Percentiles rank a stretch among this genome's conserved stretches.
Conservation (phyloP, 92 coral and sea anemone species). For the Palythoa caribaeorum region DNA sequence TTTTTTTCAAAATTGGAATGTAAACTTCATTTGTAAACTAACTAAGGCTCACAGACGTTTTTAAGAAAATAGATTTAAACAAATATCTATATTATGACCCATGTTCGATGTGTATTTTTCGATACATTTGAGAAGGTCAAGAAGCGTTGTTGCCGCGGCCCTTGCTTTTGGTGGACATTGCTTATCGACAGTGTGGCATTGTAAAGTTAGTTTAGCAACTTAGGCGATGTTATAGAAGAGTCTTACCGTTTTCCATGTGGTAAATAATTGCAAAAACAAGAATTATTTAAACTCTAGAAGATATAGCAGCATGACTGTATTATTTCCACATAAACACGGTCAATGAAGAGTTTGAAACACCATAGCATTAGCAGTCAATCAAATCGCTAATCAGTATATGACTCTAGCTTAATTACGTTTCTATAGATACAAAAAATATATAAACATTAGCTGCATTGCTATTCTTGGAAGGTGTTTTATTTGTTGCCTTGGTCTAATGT, state of each 20-base stretch:
- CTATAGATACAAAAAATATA: not conserved
- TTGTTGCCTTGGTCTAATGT: not conserved
- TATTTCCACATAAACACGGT: not conserved
- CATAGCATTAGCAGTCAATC: not conserved
- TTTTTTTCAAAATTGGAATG: too few relatives aligned
- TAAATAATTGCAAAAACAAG: not conserved
- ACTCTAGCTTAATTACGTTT: not conserved
- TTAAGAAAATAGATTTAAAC: not conserved
- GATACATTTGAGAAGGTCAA: not conserved
- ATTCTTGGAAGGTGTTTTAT: not conserved
- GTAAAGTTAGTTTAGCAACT: not conserved
- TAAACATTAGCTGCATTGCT: not conserved
- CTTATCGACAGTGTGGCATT: not conserved
- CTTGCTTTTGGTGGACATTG: not conserved
- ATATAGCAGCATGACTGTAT: not conserved
- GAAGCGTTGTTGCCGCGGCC: constrained; percentile 5
- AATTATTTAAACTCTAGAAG: too few relatives aligned
- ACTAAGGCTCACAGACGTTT: not conserved
- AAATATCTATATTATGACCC: not conserved
- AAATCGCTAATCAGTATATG: not conserved
- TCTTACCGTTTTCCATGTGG: not conserved
- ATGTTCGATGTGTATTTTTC: not conserved
- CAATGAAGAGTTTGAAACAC: not conserved
- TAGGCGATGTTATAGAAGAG: not conserved
- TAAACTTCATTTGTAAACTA: not conserved